These are phyloP conservation scores for Aphelinus atriplicis DNA, from an alignment of 1,140 invertebrate genomes.

Conservation along the genomic window DNA sequence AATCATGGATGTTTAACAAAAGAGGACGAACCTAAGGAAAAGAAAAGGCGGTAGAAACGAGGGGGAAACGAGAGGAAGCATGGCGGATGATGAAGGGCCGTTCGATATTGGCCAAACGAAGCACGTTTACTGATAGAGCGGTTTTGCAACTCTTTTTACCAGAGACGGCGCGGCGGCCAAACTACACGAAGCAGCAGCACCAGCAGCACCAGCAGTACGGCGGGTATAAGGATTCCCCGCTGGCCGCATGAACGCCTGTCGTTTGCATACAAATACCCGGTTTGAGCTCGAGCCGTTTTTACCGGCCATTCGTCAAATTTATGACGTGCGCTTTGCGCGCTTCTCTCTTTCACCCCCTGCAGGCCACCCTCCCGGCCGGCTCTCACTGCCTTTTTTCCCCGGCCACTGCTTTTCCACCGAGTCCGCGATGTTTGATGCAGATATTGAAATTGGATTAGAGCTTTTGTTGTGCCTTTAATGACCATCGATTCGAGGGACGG, in stretches of 20 bases:
- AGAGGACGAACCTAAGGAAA: constrained; percentile 11
- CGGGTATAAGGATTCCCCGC: not conserved
- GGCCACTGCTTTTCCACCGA: too few relatives aligned
- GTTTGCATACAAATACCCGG: constrained; percentile 48
- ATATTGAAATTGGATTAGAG: too few relatives aligned
- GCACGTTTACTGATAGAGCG: constrained; percentile 12
- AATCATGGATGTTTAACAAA: constrained; percentile 19
- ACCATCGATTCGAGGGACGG: too few relatives aligned
- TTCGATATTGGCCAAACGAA: constrained; percentile 3
- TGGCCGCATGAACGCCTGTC: not conserved
- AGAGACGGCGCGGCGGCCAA: not conserved
- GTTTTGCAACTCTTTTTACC: not conserved
- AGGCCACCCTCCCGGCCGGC: too few relatives aligned
- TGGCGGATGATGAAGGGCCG: not conserved
- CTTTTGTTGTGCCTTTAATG: too few relatives aligned
- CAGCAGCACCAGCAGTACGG: not conserved
- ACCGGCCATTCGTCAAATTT: too few relatives aligned
- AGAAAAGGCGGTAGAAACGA: constrained; percentile 13
- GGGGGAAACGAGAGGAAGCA: not conserved
- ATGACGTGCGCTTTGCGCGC: too few relatives aligned
- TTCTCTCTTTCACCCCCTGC: too few relatives aligned
- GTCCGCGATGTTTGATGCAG: too few relatives aligned
- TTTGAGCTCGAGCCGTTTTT: not conserved
- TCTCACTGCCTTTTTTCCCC: too few relatives aligned
- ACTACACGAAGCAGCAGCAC: not conserved